phyloP scores from a whole-genome alignment of 2,888 invertebrate species.

The Oasisia sp. region DNA sequence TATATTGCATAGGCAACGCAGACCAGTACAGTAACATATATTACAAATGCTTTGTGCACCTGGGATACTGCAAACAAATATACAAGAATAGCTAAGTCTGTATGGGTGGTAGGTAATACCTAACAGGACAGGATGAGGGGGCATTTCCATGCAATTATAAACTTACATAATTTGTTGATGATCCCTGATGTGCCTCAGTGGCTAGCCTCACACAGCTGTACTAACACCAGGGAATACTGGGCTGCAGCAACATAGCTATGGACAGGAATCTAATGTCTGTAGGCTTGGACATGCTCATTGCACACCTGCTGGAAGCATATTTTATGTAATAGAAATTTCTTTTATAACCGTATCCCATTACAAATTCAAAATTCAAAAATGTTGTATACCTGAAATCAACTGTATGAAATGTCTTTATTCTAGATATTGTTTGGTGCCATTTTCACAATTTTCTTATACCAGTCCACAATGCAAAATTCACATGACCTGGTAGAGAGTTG shows the following conservation, averaged over 20 bases:
- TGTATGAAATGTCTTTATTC: too few species aligned
- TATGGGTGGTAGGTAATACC: too few species aligned
- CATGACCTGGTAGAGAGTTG: too few species aligned
- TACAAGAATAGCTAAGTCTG: too few species aligned
- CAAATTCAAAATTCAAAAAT: not conserved
- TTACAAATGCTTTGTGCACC: too few species aligned
- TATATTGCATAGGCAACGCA: too few species aligned
- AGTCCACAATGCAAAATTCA: too few species aligned
- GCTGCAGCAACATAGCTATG: not conserved
- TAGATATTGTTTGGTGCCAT: not conserved
- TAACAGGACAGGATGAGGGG: too few species aligned
- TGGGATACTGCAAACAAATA: too few species aligned
- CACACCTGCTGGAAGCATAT: not conserved
- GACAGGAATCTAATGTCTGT: not conserved
- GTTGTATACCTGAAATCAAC: too few species aligned
- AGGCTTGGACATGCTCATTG: not conserved
- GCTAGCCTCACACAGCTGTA: not conserved
- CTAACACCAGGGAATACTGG: not conserved
- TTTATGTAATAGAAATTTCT: not conserved
- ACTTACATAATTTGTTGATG: not conserved
- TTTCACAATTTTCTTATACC: not conserved
- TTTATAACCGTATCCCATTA: not conserved
- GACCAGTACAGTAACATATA: too few species aligned
- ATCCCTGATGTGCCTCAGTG: not conserved
- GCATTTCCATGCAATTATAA: not conserved